Percentiles rank a stretch among this genome's conserved stretches.
These are phyloP conservation scores for Lepidurus arcticus DNA, from an alignment of 1,140 invertebrate genomes.

Conservation along the genomic window DNA sequence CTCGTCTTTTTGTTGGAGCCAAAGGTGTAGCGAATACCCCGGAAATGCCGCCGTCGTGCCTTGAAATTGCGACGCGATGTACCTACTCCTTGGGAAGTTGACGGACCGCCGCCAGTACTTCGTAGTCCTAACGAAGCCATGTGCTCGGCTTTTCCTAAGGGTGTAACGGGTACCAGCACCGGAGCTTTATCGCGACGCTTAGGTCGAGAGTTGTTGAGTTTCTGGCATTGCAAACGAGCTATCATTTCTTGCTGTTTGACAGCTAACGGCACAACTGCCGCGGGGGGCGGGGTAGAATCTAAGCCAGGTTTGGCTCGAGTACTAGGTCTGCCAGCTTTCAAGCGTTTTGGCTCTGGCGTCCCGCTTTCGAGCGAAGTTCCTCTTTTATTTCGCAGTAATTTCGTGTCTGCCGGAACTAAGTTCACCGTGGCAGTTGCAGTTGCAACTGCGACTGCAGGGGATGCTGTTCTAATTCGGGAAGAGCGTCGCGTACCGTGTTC, in stretches of 20 bases:
- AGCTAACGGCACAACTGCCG: background rate
- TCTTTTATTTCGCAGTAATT: background rate
- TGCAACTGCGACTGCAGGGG: background rate
- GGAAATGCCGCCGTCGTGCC: background rate
- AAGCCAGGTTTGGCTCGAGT: background rate
- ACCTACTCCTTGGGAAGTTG: background rate
- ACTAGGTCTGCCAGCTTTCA: background rate
- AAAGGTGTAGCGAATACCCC: background rate
- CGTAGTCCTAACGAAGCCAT: slow-evolving; percentile 32
- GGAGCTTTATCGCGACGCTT: background rate
- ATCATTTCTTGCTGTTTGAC: slow-evolving; percentile 19
- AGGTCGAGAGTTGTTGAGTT: background rate
- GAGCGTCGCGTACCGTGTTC: background rate
- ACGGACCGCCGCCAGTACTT: slow-evolving; percentile 20
- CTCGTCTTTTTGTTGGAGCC: background rate
- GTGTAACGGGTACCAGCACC: background rate
- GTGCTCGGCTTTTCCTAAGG: slow-evolving; percentile 28
- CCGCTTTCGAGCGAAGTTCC: background rate
- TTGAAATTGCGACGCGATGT: background rate
- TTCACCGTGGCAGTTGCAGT: background rate
- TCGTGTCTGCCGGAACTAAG: background rate
- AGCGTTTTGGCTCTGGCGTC: background rate
- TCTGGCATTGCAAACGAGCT: background rate
- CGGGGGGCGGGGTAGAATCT: background rate
- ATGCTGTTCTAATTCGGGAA: background rate